Evolutionary conservation across 2,113 vertebrate genomes (phyloP).

Genomic region (Bubalus kerabau): DNA sequence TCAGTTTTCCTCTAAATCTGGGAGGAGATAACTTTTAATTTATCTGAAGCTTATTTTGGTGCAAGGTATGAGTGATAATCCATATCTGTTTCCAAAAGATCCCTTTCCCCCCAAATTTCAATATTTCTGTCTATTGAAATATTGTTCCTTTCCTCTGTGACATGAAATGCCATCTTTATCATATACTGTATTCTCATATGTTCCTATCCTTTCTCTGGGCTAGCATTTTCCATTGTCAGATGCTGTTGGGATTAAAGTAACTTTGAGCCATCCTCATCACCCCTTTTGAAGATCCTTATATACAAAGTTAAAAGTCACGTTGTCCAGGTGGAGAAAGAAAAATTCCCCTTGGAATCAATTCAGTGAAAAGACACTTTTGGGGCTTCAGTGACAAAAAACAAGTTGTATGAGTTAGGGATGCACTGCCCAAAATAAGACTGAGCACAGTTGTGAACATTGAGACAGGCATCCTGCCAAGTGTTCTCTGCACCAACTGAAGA

Average conservation of each 20-base stretch:
- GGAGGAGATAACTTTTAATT: background rate
- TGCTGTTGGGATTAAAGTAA: background rate
- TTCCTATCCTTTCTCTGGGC: background rate
- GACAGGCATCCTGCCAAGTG: background rate
- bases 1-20: background rate
- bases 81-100: background rate
- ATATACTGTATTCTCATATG: background rate
- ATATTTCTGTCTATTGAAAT: background rate
- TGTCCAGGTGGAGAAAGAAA: background rate
- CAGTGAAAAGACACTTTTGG: background rate
- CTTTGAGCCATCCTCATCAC: background rate
- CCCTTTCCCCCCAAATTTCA: background rate
- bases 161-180: background rate
- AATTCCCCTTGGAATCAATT: background rate
- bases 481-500: background rate
- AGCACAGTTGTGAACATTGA: background rate
- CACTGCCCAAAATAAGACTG: background rate
- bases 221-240: background rate
- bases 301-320: conserved; percentile 11
- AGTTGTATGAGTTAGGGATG: background rate
- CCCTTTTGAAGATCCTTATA: background rate
- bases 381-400: background rate
- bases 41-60: background rate
- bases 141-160: background rate
- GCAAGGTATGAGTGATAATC: background rate